A percentile compares a stretch with the other conserved stretches of the same genome.
Evolutionary conservation across 2,113 vertebrate species (phyloP).

Genomic region (Apaloderma vittatum): DNA sequence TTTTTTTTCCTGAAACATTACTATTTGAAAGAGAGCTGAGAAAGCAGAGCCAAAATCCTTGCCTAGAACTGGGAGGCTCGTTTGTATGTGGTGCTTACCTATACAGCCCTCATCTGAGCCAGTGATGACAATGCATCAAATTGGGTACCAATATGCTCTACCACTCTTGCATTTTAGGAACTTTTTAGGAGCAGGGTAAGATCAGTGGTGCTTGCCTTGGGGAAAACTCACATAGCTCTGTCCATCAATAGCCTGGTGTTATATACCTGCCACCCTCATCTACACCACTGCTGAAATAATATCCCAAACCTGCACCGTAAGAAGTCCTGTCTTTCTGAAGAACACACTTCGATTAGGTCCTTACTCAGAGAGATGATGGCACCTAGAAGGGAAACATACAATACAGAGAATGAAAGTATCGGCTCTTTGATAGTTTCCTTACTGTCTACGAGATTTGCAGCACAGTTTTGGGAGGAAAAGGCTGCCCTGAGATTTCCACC

Average conservation of each 20-base stretch:
- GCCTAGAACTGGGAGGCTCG: not conserved
- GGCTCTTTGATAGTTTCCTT: not conserved
- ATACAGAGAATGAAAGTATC: not conserved
- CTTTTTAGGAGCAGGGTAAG: not conserved
- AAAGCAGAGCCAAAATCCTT: not conserved
- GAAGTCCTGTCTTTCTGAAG: not conserved
- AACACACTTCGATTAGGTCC: not conserved
- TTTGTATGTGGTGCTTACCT: not conserved
- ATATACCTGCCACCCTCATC: not conserved
- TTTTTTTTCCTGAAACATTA: not conserved
- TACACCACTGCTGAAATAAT: not conserved
- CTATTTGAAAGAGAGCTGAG: not conserved
- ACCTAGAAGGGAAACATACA: not conserved
- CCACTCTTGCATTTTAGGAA: not conserved
- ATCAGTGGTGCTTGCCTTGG: not conserved
- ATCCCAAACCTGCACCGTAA: not conserved
- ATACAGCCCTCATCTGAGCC: not conserved
- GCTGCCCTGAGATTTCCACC: not conserved
- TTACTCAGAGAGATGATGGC: not conserved
- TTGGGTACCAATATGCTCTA: accelerated
- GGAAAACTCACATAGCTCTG: not conserved
- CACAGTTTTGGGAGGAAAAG: not conserved
- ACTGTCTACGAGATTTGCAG: not conserved
- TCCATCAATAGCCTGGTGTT: not conserved
- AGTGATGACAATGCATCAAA: not conserved